Base-by-base conservation (phyloP, 2,113 vertebrate species). In the Vanacampus margaritifer region DNA sequence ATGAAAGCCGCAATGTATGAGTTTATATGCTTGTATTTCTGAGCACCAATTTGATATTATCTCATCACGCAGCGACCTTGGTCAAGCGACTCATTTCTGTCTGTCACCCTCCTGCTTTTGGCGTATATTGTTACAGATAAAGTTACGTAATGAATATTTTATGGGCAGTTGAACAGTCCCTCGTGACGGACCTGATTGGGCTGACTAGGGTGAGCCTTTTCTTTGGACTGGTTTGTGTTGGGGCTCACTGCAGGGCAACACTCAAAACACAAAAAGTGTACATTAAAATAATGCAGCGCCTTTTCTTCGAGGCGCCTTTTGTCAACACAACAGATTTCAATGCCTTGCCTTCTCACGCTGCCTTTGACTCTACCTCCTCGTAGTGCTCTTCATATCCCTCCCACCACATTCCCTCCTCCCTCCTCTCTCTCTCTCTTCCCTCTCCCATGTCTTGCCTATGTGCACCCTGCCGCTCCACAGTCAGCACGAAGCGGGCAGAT, bases 91-190 rank as follows among this genome's bases (percentile, higher is more conserved):
- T 64, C 60, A 39, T 58, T 71, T 78, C 43, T 56, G 51, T 69
- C 59, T 66, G 23, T 65, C 64, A 67, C 77, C 69, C 54, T 54
- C 46, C 79, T 54, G 58, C 69, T 69, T 78, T 78, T 60, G 79
- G 79, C 71, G 68, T 74, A 62, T 78, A 86, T 67, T 84, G 66
- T 82, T 71, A 76, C 73, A 80, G 83, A 89, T 87, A 72, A 81
- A 82, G 84, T 91, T 91, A 86, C 85, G 81, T 92, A 90, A 92
- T 89, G 36, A 87, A 88, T 89, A 76, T 90, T 90, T 89, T 78
- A 89, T 75, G 81, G 81, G 26, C 75, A 73, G 76, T 75, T 87
- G 82, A 79, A 73, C 76, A 77, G 69, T 72, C 70, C 85, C 81
- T 81, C 57, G 74, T 84, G 82, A 83, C 65, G 50, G 75, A 70